These are phyloP conservation scores for Apis cerana DNA, from an alignment of 1,140 invertebrate species.

Conservation along the genomic window DNA sequence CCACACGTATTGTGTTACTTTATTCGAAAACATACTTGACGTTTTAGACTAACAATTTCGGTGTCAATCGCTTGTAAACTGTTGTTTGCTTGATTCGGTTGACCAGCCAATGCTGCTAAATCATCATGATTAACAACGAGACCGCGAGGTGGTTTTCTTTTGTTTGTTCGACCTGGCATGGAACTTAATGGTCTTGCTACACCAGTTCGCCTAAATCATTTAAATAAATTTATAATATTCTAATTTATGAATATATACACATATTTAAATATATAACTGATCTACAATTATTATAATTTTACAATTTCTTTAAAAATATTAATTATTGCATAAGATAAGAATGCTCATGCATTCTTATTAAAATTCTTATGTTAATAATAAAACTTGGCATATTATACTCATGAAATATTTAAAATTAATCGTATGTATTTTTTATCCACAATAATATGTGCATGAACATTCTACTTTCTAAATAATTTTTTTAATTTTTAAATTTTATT, in stretches of 20 bases:
- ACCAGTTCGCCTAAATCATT: slow-evolving; percentile 78
- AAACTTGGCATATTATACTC: neutral
- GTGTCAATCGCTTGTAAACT: slow-evolving; percentile 95
- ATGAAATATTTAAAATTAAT: neutral
- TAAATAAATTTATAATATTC: slow-evolving; percentile 43
- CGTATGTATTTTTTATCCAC: neutral
- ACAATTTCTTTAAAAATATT: neutral
- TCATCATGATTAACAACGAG: slow-evolving; percentile 99
- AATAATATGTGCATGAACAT: slow-evolving; percentile 48
- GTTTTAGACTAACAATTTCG: slow-evolving; percentile 95
- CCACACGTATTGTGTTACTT: slow-evolving; percentile 74
- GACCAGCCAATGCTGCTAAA: slow-evolving; percentile 91
- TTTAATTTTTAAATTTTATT: slow-evolving; percentile 54
- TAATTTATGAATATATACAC: slow-evolving; percentile 2
- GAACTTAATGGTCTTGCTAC: slow-evolving; percentile 80
- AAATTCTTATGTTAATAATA: neutral
- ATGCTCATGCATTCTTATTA: slow-evolving; percentile 41
- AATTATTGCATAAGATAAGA: slow-evolving; percentile 29
- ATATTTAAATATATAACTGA: slow-evolving; percentile 9
- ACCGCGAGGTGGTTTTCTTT: slow-evolving; percentile 95
- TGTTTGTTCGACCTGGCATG: slow-evolving; percentile 88
- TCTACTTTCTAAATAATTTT: slow-evolving; percentile 37
- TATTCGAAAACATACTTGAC: slow-evolving; percentile 89
- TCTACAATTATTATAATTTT: slow-evolving; percentile 32
- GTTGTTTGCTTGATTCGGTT: slow-evolving; percentile 88